A percentile compares a stretch with the other conserved stretches of the same genome.
Conservation (phyloP, 2,113 vertebrate species). For the Cochlearius cochlearius region DNA sequence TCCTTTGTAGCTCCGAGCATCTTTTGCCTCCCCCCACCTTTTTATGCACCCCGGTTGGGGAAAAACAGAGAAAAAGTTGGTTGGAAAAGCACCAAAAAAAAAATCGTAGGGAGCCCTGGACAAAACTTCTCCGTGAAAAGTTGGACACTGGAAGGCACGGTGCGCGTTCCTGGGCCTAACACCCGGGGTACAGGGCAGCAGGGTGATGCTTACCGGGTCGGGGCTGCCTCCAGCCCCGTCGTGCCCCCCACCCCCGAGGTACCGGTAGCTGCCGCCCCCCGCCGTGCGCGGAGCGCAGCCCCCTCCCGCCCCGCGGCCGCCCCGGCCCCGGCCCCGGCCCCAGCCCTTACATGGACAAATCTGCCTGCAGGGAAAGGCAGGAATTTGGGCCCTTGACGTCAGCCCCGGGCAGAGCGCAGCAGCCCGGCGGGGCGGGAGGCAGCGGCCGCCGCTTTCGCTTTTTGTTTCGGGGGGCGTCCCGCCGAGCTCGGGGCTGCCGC, state of each 20-base stretch:
- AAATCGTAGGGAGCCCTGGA: not conserved
- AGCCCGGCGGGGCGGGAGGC: constrained; percentile 48
- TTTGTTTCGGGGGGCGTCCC: constrained; percentile 59
- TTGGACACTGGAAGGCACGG: not conserved
- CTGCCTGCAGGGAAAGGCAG: constrained; percentile 71
- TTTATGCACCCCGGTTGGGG: rapidly evolving
- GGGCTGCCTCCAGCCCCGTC: not conserved
- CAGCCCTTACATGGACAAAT: constrained; percentile 79
- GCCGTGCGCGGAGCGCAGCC: not conserved
- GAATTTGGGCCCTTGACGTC: constrained; percentile 78
- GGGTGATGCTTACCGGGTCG: not conserved
- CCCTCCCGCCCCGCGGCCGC: not conserved
- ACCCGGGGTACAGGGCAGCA: not conserved
- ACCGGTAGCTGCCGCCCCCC: not conserved
- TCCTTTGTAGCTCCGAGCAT: not conserved
- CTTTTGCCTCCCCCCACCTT: not conserved
- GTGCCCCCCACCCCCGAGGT: not conserved
- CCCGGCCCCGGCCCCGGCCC: constrained; percentile 7
- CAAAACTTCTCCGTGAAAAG: not conserved
- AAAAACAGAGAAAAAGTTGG: not conserved
- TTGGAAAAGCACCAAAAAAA: not conserved
- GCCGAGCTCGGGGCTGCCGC: not conserved
- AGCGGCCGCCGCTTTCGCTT: constrained; percentile 68
- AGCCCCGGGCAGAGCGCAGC: constrained; percentile 61
- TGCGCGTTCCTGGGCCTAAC: not conserved